Evolutionary conservation across 1,140 invertebrate species (phyloP).

Genomic region (Charaxes varanes): DNA sequence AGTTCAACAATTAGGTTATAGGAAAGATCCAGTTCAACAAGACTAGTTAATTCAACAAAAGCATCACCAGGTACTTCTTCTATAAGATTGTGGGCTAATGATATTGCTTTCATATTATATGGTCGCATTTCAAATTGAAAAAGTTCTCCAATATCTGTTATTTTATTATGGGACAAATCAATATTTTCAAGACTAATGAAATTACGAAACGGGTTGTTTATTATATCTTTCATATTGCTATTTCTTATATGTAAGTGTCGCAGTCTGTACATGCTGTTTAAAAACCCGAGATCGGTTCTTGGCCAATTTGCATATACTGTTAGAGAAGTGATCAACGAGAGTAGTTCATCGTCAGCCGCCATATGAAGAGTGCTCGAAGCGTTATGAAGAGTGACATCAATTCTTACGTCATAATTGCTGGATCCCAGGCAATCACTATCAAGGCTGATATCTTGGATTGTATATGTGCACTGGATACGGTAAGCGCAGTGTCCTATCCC

Average conservation of each 20-base stretch:
- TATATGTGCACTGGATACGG: conserved; percentile 33
- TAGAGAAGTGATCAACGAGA: conserved; percentile 36
- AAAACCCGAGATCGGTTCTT: conserved; percentile 34
- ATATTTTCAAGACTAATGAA: conserved; percentile 32
- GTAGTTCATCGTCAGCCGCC: conserved; percentile 27
- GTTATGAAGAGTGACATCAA: conserved; percentile 38
- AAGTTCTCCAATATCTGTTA: conserved; percentile 38
- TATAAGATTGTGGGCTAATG: conserved; percentile 41
- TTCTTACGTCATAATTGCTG: conserved; percentile 36
- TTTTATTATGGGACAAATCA: conserved; percentile 41
- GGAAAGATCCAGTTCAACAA: conserved; percentile 52
- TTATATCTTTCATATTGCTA: conserved; percentile 35
- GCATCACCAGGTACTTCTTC: conserved; percentile 32
- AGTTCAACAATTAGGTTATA: conserved; percentile 43
- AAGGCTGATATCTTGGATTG: conserved; percentile 28
- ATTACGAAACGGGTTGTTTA: conserved; percentile 32
- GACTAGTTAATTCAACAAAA: conserved; percentile 39
- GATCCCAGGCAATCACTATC: conserved; percentile 34
- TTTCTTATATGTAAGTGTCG: conserved; percentile 27
- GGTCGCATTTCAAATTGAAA: conserved; percentile 41
- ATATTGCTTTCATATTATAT: conserved; percentile 36
- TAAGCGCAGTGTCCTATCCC: conserved; percentile 34
- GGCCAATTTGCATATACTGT: conserved; percentile 34
- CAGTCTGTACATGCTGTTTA: conserved; percentile 39
- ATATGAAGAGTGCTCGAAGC: conserved; percentile 30